phyloP scores from a whole-genome alignment of 2,113 vertebrate species.

The Promerops cafer region DNA sequence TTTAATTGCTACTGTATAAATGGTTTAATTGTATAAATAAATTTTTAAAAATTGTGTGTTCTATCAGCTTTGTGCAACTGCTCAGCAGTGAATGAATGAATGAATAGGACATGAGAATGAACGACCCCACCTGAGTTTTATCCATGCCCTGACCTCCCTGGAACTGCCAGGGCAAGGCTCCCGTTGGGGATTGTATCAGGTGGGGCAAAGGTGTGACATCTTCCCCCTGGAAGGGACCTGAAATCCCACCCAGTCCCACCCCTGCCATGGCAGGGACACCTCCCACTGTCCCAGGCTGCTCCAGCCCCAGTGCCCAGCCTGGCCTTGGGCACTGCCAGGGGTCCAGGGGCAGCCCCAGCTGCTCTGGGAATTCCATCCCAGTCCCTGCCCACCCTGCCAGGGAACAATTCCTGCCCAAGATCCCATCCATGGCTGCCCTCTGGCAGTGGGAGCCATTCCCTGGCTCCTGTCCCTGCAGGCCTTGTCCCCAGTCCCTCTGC shows the following conservation, averaged over 20 bases:
- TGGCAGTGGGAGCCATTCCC: background rate
- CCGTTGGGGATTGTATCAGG: background rate
- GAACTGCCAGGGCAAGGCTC: background rate
- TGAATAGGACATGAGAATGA: background rate
- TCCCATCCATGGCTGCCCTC: background rate
- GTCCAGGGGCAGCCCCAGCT: background rate
- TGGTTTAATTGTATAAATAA: background rate
- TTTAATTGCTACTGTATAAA: background rate
- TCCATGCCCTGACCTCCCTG: too few species aligned
- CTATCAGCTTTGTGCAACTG: background rate
- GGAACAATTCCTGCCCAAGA: background rate
- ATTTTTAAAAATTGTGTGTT: too few species aligned
- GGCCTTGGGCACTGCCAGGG: background rate
- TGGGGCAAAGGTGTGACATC: background rate
- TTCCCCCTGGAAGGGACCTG: background rate
- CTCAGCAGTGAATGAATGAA: background rate
- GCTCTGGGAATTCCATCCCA: background rate
- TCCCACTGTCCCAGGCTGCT: background rate
- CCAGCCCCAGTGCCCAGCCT: background rate
- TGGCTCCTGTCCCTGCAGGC: background rate
- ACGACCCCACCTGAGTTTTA: background rate
- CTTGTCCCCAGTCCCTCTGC: background rate
- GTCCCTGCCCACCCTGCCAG: background rate
- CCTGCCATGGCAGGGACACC: background rate
- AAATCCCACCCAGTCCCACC: rapidly evolving